Evolutionary conservation across 2,888 invertebrate species (phyloP), one percentile per base, ranked within the genome.

Genomic region (Notocelia uddmanniana): DNA sequence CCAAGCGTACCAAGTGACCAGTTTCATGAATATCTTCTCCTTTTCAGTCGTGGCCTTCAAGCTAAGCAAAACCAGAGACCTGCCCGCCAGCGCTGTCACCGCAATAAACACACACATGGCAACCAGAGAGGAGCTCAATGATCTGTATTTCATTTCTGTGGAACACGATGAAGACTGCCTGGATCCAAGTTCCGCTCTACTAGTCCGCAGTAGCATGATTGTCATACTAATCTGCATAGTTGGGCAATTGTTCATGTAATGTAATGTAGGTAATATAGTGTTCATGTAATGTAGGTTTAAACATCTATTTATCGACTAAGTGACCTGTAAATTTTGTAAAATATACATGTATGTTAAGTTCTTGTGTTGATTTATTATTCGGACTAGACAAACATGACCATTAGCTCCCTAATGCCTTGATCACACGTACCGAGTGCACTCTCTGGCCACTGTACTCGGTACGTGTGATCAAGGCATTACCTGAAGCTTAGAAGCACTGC

Each of bases 41-140:
- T 76, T 80, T 79, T 2, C 82, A 93, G 93, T 93, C 62, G 84
- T 84, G n/a, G 89, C 82, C 3, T 90, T 90, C 88, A 91, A 89
- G 76, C 79, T 93, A 9, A 93, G 93, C 73, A 84, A 92, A 5
- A 79, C 78, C 0, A 81, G 91, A 0, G 74, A 78, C 0, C 73
- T 92, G 76, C 73, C 85, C 0, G 23, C 48, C 0, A 69, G 73
- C 0, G 84, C 82, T 0, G 73, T 48, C 0, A 6, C 76, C 0
- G 81, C 80, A 8, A 89, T 93, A 70, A 77, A 83, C 69, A 3
- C 3, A 0, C 75, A 84, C 67, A 87, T 90, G 69, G 48, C 62
- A 0, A 57, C 45, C 0, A 80, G 87, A 34, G 75, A 80, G 9
- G 93, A 92, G 69, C 78, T 93, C 0, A 77, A 87, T 70, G 83